Base-by-base conservation (phyloP, 2,797 vertebrate genomes). In the Eulemur coronatus region DNA sequence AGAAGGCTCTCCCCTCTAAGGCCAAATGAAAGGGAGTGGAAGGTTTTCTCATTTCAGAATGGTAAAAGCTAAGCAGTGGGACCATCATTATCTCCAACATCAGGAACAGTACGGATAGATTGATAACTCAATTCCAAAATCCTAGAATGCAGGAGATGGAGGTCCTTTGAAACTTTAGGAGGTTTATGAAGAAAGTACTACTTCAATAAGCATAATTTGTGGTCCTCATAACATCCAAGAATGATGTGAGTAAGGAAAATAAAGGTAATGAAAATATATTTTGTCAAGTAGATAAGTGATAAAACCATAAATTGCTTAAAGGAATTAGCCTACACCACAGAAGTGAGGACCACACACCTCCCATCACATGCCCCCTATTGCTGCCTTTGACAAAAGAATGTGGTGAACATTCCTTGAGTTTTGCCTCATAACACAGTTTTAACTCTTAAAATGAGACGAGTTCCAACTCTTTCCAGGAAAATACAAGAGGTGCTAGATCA, bases 251-350 rank as follows among this genome's bases (percentile, higher is more conserved):
- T 75, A 78, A 79, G 61, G 55, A 84, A 85, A 82, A 85, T 76
- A 89, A 92, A 90, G 38, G 76, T 59, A 55, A 87, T 65, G 22
- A 88, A 93, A 84, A 92, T 20, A 48, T 63, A 90, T 91, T 65
- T 82, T 84, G 43, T 91, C 65, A 69, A 86, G n/a, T 80, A 73
- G 30, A 43, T 84, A 41, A 89, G 10, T 80, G 33, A 79, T 89
- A 75, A 93, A 92, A 79, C 13, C 20, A 41, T 43, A 38, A 48
- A 73, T 70, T 79, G 38, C 7, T 86, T 81, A 87, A 80, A 57
- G 48, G 10, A 87, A 41, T 24, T 18, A 55, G 28, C 13, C 38
- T 43, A 10, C 12, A 78, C 69, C 18, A 33, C 20, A 75, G 13
- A 96, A 92, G 35, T 65, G 33, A 90, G 57, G 52, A 43, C 14